Evolutionary conservation across 2,797 vertebrate species (phyloP), one percentile per base, ranked within the genome.

Genomic region (Peromyscus aztecus): DNA sequence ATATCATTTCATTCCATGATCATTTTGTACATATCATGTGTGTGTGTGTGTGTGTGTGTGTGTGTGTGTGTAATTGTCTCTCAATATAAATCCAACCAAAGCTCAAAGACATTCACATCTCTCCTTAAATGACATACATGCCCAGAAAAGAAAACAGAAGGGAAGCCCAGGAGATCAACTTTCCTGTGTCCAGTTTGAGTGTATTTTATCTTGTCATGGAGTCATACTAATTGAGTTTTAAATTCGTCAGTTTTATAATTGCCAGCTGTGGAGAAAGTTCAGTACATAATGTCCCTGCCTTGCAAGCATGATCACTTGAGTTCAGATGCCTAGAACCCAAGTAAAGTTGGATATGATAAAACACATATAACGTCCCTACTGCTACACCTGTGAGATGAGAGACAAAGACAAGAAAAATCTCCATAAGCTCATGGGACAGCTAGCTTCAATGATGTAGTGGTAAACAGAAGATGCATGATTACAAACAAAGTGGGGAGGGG

Each of bases 71-170:
- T 7, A 24, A 91, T 19, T 80, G n/a, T 71, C 43, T 93, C 75
- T 29, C 75, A 37, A 82, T 95, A 88, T n/a, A 92, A 43, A 65
- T 59, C 29, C 94, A 86, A 89, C 9, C 24, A 31, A 97, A 49
- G 17, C 73, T 77, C 86, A 92, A 87, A 75, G 24, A 59, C 3
- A 9, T 92, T 52, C 27, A 71, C 59, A 63, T 69, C 5, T 75
- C 43, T 63, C 31, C n/a, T 80, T 82, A 87, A 93, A 77, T 40
- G n/a, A 83, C 29, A 87, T 34, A 83, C 29, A 87, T 34, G 49
- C 3, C 29, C 8, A 31, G 16, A 14, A 75, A 85, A 88, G 27
- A 82, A 65, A 31, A 49, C 4, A 63, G 52, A 55, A 80, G 81
- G 13, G 13, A 76, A 55, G 52, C 52, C 63, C 10, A 61, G 80